phyloP scores from a whole-genome alignment of 2,888 invertebrate species.

The Teinopalpus imperialis region DNA sequence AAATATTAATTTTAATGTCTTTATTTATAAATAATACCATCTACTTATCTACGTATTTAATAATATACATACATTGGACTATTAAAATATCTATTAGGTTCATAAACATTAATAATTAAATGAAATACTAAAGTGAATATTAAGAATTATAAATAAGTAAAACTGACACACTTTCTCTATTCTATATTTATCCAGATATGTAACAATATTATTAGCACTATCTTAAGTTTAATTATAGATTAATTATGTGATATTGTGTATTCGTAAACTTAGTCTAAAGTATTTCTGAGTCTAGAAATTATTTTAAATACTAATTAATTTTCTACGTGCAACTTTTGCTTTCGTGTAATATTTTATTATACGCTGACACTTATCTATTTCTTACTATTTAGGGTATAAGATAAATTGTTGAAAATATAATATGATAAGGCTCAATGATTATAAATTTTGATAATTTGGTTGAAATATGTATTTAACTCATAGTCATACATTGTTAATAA shows the following conservation, averaged over 20 bases:
- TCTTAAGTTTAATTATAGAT: constrained; percentile 24
- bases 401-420: too few relatives aligned
- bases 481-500: too few relatives aligned
- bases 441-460: too few relatives aligned
- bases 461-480: too few relatives aligned
- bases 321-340: too few relatives aligned
- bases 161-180: constrained; percentile 7
- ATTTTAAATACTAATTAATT: too few relatives aligned
- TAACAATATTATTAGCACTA: constrained; percentile 30
- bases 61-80: constrained; percentile 39
- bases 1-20: constrained; percentile 23
- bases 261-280: too few relatives aligned
- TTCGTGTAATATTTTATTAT: too few relatives aligned
- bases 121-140: constrained; percentile 11
- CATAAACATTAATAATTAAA: constrained; percentile 16
- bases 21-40: constrained; percentile 38
- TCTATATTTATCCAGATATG: constrained; percentile 11
- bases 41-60: constrained; percentile 44
- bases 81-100: constrained; percentile 18
- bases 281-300: too few relatives aligned
- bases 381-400: too few relatives aligned
- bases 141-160: constrained; percentile 12
- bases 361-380: too few relatives aligned
- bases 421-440: too few relatives aligned
- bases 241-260: constrained; percentile 15